These are phyloP conservation scores for Nycticorax nycticorax DNA, from an alignment of 2,113 vertebrate species.

Conservation along the genomic window DNA sequence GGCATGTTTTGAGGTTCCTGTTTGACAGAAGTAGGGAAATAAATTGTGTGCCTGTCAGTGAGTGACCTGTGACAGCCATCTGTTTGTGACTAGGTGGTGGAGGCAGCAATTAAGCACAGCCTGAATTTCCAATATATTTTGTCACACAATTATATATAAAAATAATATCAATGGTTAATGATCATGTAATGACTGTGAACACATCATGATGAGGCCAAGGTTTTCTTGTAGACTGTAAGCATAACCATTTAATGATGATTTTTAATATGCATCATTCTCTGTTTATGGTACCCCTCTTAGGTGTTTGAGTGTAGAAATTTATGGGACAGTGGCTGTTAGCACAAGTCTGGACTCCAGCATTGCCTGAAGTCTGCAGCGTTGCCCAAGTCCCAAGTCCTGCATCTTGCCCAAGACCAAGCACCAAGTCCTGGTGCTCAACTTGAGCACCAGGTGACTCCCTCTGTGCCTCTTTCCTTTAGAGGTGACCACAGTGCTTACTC, in stretches of 20 bases:
- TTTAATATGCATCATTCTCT: not conserved
- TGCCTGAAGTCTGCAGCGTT: not conserved
- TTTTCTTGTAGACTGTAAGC: not conserved
- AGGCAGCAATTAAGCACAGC: not conserved
- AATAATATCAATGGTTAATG: not conserved
- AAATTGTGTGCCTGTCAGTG: not conserved
- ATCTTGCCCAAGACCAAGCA: not conserved
- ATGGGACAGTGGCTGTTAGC: not conserved
- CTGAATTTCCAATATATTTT: not conserved
- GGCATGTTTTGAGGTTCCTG: not conserved
- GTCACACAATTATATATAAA: not conserved
- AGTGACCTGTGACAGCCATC: not conserved
- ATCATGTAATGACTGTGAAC: not conserved
- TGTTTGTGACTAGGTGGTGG: not conserved
- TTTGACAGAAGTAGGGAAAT: not conserved
- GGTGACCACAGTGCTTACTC: not conserved
- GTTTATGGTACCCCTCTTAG: not conserved
- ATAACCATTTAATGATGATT: not conserved
- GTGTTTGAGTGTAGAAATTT: not conserved
- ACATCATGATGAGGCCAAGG: not conserved
- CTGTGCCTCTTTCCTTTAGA: not conserved
- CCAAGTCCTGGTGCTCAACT: not conserved
- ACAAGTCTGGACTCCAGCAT: accelerated
- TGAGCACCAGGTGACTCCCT: not conserved
- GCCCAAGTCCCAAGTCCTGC: not conserved